A percentile compares a stretch with the other conserved stretches of the same genome.
phyloP scores from a whole-genome alignment of 2,113 vertebrate genomes.

The Oriolus oriolus region DNA sequence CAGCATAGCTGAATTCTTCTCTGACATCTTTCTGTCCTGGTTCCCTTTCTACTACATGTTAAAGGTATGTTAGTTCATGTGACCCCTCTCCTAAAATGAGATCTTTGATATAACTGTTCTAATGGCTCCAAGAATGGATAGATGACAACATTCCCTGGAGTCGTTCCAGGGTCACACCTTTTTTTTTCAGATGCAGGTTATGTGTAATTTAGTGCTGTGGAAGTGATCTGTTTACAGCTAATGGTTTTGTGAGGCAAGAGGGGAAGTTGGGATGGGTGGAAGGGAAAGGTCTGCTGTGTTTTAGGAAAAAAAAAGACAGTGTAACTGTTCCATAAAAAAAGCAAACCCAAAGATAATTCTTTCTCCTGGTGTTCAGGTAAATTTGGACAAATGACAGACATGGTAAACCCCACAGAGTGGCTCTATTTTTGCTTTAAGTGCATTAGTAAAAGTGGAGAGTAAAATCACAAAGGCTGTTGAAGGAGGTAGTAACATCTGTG shows the following conservation, averaged over 20 bases:
- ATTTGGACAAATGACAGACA: neutral
- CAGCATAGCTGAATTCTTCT: slow-evolving; percentile 94
- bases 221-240: neutral
- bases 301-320: neutral
- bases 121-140: neutral
- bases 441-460: neutral
- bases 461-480: neutral
- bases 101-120: neutral
- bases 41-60: slow-evolving; percentile 97
- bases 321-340: neutral
- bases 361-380: neutral
- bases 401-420: neutral
- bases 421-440: neutral
- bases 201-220: neutral
- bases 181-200: neutral
- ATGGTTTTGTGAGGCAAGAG: neutral
- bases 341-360: neutral
- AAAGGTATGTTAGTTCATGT: slow-evolving; percentile 79
- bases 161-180: neutral
- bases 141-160: neutral
- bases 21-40: slow-evolving; percentile 96
- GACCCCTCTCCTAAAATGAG: neutral
- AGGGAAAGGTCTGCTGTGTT: neutral
- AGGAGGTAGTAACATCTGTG: neutral
- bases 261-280: neutral